These are phyloP conservation scores for Cynoglossus semilaevis DNA, from an alignment of 2,113 vertebrate species.

Conservation along the genomic window DNA sequence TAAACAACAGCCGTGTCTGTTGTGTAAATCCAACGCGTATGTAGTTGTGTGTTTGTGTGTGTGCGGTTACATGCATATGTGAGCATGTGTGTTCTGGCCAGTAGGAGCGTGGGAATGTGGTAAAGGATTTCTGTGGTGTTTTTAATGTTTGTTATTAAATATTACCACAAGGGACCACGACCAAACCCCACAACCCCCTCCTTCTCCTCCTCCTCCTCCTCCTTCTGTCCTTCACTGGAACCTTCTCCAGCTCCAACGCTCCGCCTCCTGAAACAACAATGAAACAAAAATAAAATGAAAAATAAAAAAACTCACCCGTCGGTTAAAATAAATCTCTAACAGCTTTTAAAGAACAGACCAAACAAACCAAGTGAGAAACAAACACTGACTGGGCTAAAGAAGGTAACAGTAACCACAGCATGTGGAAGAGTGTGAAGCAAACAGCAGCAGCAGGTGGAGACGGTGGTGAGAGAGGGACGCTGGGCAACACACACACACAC, in stretches of 20 bases:
- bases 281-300: constrained; percentile 14
- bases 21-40: constrained; percentile 38
- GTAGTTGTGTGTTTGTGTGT: constrained; percentile 34
- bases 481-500: background rate
- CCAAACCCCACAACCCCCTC: constrained; percentile 70
- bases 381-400: constrained; percentile 4
- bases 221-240: constrained; percentile 13
- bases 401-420: background rate
- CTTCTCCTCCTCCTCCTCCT: constrained; percentile 23
- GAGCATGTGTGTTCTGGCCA: constrained; percentile 55
- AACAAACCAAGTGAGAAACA: constrained; percentile 19
- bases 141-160: constrained; percentile 85
- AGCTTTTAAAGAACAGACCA: constrained; percentile 16
- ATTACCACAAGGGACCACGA: constrained; percentile 77
- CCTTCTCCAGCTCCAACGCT: background rate
- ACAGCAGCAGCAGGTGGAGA: constrained; percentile 36
- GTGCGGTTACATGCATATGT: constrained; percentile 41
- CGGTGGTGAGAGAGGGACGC: background rate
- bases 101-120: constrained; percentile 78
- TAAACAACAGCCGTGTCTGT: constrained; percentile 15
- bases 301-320: constrained; percentile 27
- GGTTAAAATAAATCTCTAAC: constrained; percentile 47
- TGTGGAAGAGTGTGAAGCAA: background rate
- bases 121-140: constrained; percentile 80
- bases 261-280: constrained; percentile 53